Base-by-base conservation (phyloP, 2,113 vertebrate genomes). In the Halichoerus grypus region DNA sequence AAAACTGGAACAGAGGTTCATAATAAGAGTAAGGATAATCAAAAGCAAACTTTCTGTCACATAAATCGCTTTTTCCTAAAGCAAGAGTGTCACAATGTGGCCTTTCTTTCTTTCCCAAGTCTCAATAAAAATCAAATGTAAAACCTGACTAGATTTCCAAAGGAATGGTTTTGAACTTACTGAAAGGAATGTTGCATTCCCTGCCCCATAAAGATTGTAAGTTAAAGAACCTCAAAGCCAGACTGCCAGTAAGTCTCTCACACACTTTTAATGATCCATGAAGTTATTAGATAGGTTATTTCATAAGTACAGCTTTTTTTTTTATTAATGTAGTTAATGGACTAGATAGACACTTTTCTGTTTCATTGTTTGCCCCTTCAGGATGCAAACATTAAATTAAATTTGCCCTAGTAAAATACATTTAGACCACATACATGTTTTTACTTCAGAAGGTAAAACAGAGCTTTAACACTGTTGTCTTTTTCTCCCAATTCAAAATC, bases 401-500 rank as follows among this genome's bases (percentile, higher is more conserved):
- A 55, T 71, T 91, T 96, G 19, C 39, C 79, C 81, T 83, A 4
- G 13, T 69, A 90, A 91, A 57, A 65, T 42, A 59, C 7, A 53
- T 83, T 97, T 84, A 95, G n/a, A 84, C 9, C 5, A 28, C 31
- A 88, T 21, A 55, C 0, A 57, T 24, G 0, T 81, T 26, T 96
- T 89, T 31, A 92, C 33, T 87, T 88, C 65, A 79, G 3, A 89
- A 94, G 92, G 22, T 55, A 42, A 96, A 14, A 31, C 4, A 76
- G 5, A 95, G 5, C 7, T 83, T 91, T 90, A 93, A 69, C 5
- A 65, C 28, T 84, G 21, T 16, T 87, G 11, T 9, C 21, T 95
- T 96, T 95, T 86, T 46, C 95, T 72, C 21, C 24, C 57, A 57
- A 53, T 82, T 94, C 65, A 92, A 97, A 94, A 76, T 79, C n/a